A percentile compares a stretch with the other conserved stretches of the same genome.
phyloP scores from a whole-genome alignment of 2,888 invertebrate species.

The Andrena camellia region DNA sequence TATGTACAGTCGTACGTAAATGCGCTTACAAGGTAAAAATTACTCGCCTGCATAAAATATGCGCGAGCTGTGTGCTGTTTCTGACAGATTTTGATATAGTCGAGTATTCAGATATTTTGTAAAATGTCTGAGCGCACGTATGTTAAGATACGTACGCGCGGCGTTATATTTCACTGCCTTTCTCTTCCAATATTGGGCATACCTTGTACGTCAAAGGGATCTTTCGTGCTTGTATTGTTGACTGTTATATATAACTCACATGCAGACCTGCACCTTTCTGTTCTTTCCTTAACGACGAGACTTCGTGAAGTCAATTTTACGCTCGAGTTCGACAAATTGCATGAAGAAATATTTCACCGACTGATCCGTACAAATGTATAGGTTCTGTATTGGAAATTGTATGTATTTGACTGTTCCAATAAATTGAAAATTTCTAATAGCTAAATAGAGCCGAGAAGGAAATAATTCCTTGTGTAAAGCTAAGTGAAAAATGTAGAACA shows the following conservation, averaged over 20 bases:
- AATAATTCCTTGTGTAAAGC: no score
- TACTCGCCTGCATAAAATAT: not conserved
- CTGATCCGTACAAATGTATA: no score
- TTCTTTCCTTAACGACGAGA: conserved; percentile 2
- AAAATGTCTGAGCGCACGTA: not conserved
- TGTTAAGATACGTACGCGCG: not conserved
- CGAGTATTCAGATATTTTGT: not conserved
- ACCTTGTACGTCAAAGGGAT: not conserved
- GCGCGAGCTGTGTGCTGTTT: not conserved
- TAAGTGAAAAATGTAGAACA: no score
- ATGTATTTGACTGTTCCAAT: no score
- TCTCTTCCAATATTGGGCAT: conserved; percentile 10
- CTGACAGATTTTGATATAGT: not conserved
- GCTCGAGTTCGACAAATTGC: conserved; percentile 12
- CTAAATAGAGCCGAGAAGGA: no score
- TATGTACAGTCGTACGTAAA: not conserved
- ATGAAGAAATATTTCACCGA: not conserved
- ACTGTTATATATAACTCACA: conserved; percentile 42
- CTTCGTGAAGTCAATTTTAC: conserved; percentile 26
- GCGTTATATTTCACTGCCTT: conserved; percentile 2
- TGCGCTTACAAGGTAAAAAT: not conserved
- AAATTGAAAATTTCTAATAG: no score
- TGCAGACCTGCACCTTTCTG: not conserved
- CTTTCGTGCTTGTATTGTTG: conserved; percentile 3
- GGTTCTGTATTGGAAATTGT: no score